These are phyloP conservation scores for Bambusicola thoracicus DNA, from an alignment of 2,113 vertebrate species.

Conservation along the genomic window DNA sequence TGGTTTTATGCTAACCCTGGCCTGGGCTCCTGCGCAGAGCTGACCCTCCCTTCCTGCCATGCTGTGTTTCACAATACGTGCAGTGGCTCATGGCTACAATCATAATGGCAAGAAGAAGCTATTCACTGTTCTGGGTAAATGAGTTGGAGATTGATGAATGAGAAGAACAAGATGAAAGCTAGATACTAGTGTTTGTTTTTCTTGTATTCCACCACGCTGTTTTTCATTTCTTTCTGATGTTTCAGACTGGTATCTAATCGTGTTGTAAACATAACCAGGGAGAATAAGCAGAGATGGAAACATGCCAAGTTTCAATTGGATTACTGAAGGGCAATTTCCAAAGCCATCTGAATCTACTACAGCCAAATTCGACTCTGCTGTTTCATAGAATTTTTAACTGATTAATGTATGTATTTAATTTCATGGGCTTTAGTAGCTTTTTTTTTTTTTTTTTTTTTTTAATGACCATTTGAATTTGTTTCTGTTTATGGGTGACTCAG, in stretches of 20 bases:
- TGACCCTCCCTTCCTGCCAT: not conserved
- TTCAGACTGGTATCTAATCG: not conserved
- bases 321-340: not conserved
- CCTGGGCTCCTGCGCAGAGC: accelerated
- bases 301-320: not conserved
- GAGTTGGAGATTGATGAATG: not conserved
- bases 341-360: not conserved
- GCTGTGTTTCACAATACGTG: accelerated
- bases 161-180: not conserved
- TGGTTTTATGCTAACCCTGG: not conserved
- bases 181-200: not conserved
- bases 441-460: not conserved
- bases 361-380: not conserved
- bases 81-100: accelerated
- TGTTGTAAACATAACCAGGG: not conserved
- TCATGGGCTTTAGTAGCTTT: not conserved
- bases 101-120: not conserved
- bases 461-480: constrained; percentile 2
- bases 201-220: not conserved
- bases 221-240: not conserved
- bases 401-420: constrained; percentile 10
- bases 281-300: not conserved
- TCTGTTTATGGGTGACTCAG: not conserved
- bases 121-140: not conserved
- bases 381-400: not conserved